Base-by-base conservation (phyloP, 1,140 invertebrate species). In the Pectinophora gossypiella region DNA sequence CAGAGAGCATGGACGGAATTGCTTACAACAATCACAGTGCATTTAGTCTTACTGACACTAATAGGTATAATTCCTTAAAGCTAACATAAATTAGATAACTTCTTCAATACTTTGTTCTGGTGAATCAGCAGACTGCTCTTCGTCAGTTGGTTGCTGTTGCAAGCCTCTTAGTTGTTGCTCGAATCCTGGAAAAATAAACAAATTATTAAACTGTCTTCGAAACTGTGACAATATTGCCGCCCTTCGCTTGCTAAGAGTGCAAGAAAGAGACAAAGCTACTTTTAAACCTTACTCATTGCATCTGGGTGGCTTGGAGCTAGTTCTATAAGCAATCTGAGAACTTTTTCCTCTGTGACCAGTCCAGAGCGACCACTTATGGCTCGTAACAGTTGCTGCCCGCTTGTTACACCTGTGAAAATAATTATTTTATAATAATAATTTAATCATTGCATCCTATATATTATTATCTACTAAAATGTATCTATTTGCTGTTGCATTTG, bases 41-140 rank as follows among this genome's bases (percentile, higher is more conserved):
- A n/a, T n/a, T n/a, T n/a, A n/a, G n/a, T n/a, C n/a, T n/a, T n/a
- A n/a, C n/a, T n/a, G n/a, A n/a, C n/a, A n/a, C n/a, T n/a, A n/a
- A n/a, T n/a, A n/a, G n/a, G n/a, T n/a, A n/a, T n/a, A n/a, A n/a
- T n/a, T n/a, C n/a, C n/a, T n/a, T n/a, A n/a, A n/a, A n/a, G n/a
- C n/a, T n/a, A n/a, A n/a, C n/a, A n/a, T n/a, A n/a, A 36, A 36
- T 59, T 62, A 82, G 40, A 83, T 64, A 19, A 66, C 58, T 74
- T 86, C 83, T 67, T 86, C 83, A 46, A 86, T 71, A 56, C 79
- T 85, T 49, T 78, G 80, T 45, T 85, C 81, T 19, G 74, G 69
- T 9, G 83, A 82, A 36, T 78, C 75, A 3, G 68, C 61, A 15
- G 69, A 63, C 19, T 45, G 48, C 19, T 51, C 54, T 10, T 78